phyloP scores from a whole-genome alignment of 2,888 invertebrate species.

The Tenthredo distinguenda region DNA sequence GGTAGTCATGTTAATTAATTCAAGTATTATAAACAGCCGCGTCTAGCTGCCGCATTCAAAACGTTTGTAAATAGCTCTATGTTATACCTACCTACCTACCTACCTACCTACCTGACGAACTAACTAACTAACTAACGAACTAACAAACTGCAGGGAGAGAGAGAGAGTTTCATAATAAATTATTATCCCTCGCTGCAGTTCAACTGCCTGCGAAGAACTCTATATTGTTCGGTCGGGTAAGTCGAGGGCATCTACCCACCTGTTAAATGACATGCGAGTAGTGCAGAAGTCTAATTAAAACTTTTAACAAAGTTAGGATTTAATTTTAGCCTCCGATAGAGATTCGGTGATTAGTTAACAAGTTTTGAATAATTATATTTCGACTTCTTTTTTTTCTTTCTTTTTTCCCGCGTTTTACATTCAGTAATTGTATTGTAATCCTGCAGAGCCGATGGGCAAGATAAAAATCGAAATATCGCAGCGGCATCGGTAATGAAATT shows the following conservation, averaged over 20 bases:
- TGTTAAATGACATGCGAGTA: slow-evolving; percentile 11
- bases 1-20: slow-evolving; percentile 47
- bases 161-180: slow-evolving; percentile 9
- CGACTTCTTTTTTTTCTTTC: no score
- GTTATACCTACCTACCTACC: neutral
- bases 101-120: neutral
- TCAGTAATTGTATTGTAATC: no score
- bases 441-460: no score
- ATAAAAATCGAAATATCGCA: no score
- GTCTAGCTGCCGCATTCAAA: slow-evolving; percentile 28
- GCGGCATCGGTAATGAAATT: no score
- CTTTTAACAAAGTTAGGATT: neutral
- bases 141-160: neutral
- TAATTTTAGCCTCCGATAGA: no score
- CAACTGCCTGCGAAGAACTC: neutral
- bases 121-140: neutral
- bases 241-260: slow-evolving; percentile 11
- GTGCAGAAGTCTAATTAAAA: slow-evolving; percentile 21
- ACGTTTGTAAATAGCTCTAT: slow-evolving; percentile 9
- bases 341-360: neutral
- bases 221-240: neutral
- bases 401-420: no score
- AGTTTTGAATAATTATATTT: neutral
- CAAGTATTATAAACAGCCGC: slow-evolving; percentile 43
- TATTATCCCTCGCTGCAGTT: neutral